These are phyloP conservation scores for rat (Rattus norvegicus) DNA, from an alignment of 2,113 vertebrate species.

Conservation along the genomic window DNA sequence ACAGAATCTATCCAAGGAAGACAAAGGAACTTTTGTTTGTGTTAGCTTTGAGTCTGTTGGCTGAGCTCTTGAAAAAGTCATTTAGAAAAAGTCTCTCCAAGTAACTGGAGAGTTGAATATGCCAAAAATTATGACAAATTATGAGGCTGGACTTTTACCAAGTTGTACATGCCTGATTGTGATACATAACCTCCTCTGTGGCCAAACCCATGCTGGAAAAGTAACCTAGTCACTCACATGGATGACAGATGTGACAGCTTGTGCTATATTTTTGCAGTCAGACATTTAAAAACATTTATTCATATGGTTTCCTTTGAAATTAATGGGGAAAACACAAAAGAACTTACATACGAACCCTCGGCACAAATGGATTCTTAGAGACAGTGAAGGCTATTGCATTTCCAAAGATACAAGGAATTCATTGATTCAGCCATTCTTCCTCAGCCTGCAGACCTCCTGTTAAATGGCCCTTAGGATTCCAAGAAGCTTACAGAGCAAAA, in stretches of 20 bases:
- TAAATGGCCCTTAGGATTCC: background rate
- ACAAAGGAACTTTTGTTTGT: constrained; percentile 55
- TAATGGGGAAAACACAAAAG: constrained; percentile 52
- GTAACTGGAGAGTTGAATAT: constrained; percentile 57
- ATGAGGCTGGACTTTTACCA: constrained; percentile 56
- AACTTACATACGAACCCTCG: constrained; percentile 1
- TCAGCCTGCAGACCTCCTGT: background rate
- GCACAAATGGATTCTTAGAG: constrained; percentile 2
- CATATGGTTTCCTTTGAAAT: constrained; percentile 54
- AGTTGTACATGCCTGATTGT: constrained; percentile 18
- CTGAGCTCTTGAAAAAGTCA: constrained; percentile 53
- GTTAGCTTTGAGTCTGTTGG: constrained; percentile 35
- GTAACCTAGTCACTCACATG: constrained; percentile 47
- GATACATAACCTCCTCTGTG: constrained; percentile 25
- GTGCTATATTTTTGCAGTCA: constrained; percentile 45
- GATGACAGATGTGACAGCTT: constrained; percentile 50
- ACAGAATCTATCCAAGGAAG: constrained; percentile 14
- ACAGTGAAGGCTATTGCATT: background rate
- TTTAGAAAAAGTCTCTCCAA: constrained; percentile 61
- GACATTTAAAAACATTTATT: constrained; percentile 38
- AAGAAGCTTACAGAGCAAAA: constrained; percentile 19
- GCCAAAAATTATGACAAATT: constrained; percentile 57
- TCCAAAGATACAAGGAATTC: constrained; percentile 51
- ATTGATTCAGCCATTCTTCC: background rate
- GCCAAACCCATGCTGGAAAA: constrained; percentile 58